phyloP scores from a whole-genome alignment of 2,113 vertebrate genomes.

The Semnornis frantzii region DNA sequence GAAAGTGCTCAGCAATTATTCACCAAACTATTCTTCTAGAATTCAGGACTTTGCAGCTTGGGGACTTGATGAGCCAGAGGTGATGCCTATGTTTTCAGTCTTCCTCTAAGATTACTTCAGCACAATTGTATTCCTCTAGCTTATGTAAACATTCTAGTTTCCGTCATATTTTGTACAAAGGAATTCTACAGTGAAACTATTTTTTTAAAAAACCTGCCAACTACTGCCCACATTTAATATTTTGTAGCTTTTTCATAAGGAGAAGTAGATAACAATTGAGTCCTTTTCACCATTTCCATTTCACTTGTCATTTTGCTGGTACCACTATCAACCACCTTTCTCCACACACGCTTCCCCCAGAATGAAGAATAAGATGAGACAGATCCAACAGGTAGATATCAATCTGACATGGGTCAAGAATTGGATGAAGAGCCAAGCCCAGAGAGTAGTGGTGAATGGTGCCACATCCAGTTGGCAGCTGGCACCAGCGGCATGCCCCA shows the following conservation, averaged over 20 bases:
- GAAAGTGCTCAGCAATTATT: background rate
- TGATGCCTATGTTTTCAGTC: background rate
- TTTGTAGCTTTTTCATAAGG: background rate
- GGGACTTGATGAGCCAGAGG: background rate
- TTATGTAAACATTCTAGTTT: background rate
- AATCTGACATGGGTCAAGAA: too few species aligned
- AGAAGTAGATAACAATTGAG: background rate
- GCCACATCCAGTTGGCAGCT: too few species aligned
- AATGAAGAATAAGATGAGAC: background rate
- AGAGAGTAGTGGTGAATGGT: too few species aligned
- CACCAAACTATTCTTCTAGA: background rate
- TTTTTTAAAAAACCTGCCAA: background rate
- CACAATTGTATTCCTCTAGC: background rate
- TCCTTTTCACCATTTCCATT: background rate
- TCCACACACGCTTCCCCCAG: too few species aligned
- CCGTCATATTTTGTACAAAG: background rate
- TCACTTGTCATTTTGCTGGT: background rate
- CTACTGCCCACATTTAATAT: background rate
- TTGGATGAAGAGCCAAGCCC: too few species aligned
- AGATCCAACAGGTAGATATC: background rate
- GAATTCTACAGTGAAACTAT: background rate
- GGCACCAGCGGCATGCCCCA: too few species aligned
- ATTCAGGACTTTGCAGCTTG: background rate
- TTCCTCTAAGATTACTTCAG: background rate
- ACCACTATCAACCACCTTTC: background rate